phyloP scores from a whole-genome alignment of 2,797 vertebrate species.

The Pteropus rufus region DNA sequence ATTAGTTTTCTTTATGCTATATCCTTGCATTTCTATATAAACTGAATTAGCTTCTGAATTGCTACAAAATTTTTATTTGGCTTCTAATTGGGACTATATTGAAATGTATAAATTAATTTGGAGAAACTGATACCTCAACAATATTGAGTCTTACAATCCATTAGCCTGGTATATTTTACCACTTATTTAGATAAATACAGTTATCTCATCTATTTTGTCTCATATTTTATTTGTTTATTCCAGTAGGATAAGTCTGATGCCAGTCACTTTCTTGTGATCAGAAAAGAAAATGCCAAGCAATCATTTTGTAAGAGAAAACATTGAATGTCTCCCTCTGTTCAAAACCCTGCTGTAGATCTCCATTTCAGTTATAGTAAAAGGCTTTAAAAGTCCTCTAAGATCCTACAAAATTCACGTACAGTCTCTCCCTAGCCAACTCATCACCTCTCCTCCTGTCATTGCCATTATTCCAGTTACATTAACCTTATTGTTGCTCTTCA shows the following conservation, averaged over 20 bases:
- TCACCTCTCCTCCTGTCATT: background rate
- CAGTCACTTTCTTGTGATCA: background rate
- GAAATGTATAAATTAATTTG: background rate
- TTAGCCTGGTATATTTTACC: background rate
- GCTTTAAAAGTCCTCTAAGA: background rate
- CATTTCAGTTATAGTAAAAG: background rate
- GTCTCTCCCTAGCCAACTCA: background rate
- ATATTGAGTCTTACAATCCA: background rate
- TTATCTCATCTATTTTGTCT: background rate
- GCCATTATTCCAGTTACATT: background rate
- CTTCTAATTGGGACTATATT: background rate
- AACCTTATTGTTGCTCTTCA: background rate
- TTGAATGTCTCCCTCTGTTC: background rate
- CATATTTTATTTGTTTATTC: conserved; percentile 13
- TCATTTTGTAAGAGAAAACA: background rate
- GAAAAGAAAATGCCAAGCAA: background rate
- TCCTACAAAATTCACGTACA: background rate
- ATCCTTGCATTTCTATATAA: background rate
- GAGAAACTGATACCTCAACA: background rate
- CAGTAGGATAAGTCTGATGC: background rate
- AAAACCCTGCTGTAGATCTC: background rate
- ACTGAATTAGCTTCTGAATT: background rate
- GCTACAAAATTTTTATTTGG: background rate
- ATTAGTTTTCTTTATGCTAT: background rate
- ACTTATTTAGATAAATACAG: background rate